phyloP scores from a whole-genome alignment of 35 echinoderm and acorn worm species.

The Amphiura filiformis region DNA sequence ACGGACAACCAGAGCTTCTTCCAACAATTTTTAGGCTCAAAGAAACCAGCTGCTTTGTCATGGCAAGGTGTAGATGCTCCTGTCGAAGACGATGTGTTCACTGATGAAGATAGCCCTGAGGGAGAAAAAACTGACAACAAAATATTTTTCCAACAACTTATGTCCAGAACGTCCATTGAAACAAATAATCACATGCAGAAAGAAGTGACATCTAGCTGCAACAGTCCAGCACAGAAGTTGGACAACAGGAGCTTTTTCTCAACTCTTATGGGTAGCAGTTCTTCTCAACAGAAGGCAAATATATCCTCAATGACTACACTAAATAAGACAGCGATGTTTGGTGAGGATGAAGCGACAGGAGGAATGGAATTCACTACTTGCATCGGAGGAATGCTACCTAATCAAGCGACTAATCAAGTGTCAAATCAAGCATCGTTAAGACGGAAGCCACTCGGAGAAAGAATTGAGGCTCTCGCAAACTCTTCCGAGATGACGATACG shows the following conservation, averaged over 20 bases:
- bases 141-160: background rate
- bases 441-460: background rate
- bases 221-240: background rate
- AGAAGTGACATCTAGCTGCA: background rate
- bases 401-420: too few relatives aligned
- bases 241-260: constrained; percentile 14
- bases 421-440: background rate
- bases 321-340: background rate
- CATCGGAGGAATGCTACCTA: background rate
- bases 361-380: constrained; percentile 29
- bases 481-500: background rate
- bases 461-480: background rate
- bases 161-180: background rate
- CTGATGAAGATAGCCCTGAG: background rate
- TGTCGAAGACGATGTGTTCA: background rate
- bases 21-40: background rate
- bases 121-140: constrained; percentile 2
- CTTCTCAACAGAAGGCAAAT: background rate
- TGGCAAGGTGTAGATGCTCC: background rate
- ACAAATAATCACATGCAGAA: background rate
- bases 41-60: background rate
- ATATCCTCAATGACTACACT: background rate
- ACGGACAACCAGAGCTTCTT: background rate
- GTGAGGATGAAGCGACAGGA: background rate
- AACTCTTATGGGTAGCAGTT: background rate